Percentiles rank a stretch among this genome's conserved stretches.
These are phyloP conservation scores for Heptranchias perlo DNA, from an alignment of 2,113 vertebrate species.

Conservation along the genomic window DNA sequence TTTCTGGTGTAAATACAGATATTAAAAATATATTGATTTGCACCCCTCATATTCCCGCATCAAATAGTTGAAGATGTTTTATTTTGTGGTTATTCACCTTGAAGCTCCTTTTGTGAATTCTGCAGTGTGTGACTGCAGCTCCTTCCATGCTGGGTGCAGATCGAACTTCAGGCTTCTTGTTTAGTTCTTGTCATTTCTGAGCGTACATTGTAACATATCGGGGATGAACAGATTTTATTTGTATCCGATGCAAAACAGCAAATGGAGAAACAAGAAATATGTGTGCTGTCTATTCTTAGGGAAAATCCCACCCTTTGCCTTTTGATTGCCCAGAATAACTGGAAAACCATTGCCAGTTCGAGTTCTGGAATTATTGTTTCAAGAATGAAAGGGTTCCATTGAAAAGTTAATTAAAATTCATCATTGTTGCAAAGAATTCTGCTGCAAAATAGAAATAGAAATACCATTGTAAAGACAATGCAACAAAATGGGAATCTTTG, in stretches of 20 bases:
- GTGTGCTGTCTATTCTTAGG: background rate
- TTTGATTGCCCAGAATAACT: background rate
- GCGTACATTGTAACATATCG: background rate
- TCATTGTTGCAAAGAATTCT: background rate
- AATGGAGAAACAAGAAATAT: background rate
- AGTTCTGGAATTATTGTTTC: background rate
- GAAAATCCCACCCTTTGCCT: background rate
- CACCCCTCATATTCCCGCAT: background rate
- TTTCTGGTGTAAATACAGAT: background rate
- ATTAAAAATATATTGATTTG: background rate
- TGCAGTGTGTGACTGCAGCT: background rate
- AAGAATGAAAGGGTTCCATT: background rate
- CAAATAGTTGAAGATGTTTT: background rate
- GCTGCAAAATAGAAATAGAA: background rate
- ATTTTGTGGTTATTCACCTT: background rate
- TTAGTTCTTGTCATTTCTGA: background rate
- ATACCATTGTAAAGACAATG: background rate
- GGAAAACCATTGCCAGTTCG: background rate
- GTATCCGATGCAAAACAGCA: background rate
- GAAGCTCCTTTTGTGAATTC: background rate
- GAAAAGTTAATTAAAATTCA: background rate
- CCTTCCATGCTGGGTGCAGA: background rate
- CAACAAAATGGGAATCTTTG: slow-evolving; percentile 2
- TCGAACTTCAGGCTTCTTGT: background rate
- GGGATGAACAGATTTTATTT: background rate